A percentile compares a stretch with the other conserved stretches of the same genome.
These are phyloP conservation scores for Drosophila arizonae DNA, from an alignment of 1,140 invertebrate genomes.

Conservation along the genomic window DNA sequence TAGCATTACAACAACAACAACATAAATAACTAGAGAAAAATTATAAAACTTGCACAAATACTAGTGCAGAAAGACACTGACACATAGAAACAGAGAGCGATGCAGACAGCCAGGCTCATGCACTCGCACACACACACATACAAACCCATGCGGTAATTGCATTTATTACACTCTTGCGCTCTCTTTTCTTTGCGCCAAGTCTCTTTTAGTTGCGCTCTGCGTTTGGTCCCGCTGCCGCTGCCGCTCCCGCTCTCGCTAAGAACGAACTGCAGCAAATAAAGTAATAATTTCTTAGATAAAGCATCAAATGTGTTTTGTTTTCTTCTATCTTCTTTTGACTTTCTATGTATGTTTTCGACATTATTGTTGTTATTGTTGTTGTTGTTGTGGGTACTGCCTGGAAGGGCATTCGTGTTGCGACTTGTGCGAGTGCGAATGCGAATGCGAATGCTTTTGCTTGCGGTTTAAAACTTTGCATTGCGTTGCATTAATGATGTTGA, in stretches of 20 bases:
- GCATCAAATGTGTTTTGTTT: slow-evolving; percentile 13
- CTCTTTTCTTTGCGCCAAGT: slow-evolving; percentile 11
- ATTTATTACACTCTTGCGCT: slow-evolving; percentile 56
- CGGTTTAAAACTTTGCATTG: slow-evolving; percentile 36
- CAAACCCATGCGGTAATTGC: slow-evolving; percentile 66
- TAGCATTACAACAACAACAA: slow-evolving; percentile 22
- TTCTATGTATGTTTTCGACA: slow-evolving; percentile 34
- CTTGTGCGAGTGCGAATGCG: neutral
- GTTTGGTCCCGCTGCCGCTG: neutral
- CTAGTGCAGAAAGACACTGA: slow-evolving; percentile 15
- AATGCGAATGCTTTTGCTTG: slow-evolving; percentile 2
- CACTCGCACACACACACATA: slow-evolving; percentile 26
- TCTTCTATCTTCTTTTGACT: slow-evolving; percentile 16
- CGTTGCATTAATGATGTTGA: slow-evolving; percentile 41
- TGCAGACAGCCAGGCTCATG: slow-evolving; percentile 1
- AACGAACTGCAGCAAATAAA: slow-evolving; percentile 15
- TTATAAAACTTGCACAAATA: slow-evolving; percentile 66
- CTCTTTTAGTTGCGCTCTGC: slow-evolving; percentile 18
- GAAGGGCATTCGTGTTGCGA: slow-evolving; percentile 35
- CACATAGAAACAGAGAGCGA: slow-evolving; percentile 1
- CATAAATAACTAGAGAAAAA: slow-evolving; percentile 50
- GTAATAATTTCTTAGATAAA: too few species aligned
- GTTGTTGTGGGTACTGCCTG: neutral
- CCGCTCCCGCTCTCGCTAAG: slow-evolving; percentile 11
- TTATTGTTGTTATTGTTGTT: slow-evolving; percentile 6